These are phyloP conservation scores for Papilio helenus DNA, from an alignment of 1,140 invertebrate genomes.

Conservation along the genomic window DNA sequence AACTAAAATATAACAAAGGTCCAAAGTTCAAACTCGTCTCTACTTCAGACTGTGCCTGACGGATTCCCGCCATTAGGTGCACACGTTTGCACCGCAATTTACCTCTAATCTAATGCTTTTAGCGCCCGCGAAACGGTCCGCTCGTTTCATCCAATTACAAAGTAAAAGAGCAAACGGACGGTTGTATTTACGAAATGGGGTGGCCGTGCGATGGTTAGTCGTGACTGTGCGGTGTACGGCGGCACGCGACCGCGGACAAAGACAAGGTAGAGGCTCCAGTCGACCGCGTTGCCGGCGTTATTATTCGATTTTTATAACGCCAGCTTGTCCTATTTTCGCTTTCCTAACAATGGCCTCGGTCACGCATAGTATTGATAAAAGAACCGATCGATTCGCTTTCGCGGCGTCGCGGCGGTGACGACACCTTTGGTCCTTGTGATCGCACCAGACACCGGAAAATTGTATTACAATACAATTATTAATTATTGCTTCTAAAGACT, in stretches of 20 bases:
- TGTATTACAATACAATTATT: slow-evolving; percentile 30
- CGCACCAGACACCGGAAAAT: slow-evolving; percentile 55
- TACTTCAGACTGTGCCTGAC: slow-evolving; percentile 53
- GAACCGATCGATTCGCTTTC: slow-evolving; percentile 77
- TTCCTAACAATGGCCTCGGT: slow-evolving; percentile 79
- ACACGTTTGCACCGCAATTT: slow-evolving; percentile 40
- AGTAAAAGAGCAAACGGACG: slow-evolving; percentile 46
- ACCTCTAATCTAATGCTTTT: slow-evolving; percentile 42
- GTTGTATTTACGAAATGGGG: slow-evolving; percentile 48
- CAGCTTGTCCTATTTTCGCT: slow-evolving; percentile 68
- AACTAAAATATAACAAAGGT: slow-evolving; percentile 75
- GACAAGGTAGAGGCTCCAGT: slow-evolving; percentile 49
- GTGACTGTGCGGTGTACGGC: slow-evolving; percentile 62
- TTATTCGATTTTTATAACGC: slow-evolving; percentile 67
- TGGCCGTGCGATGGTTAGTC: slow-evolving; percentile 52
- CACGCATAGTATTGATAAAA: slow-evolving; percentile 67
- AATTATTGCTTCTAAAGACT: slow-evolving; percentile 3
- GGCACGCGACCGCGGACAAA: slow-evolving; percentile 57
- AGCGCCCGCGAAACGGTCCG: slow-evolving; percentile 29
- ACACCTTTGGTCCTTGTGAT: slow-evolving; percentile 69
- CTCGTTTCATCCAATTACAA: slow-evolving; percentile 48
- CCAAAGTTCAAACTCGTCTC: slow-evolving; percentile 71
- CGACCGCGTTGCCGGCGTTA: slow-evolving; percentile 57
- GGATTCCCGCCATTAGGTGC: slow-evolving; percentile 43
- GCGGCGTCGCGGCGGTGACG: slow-evolving; percentile 63